A percentile compares a stretch with the other conserved stretches of the same genome.
Evolutionary conservation across 2,113 vertebrate species (phyloP).

Genomic region (Mellivora capensis): DNA sequence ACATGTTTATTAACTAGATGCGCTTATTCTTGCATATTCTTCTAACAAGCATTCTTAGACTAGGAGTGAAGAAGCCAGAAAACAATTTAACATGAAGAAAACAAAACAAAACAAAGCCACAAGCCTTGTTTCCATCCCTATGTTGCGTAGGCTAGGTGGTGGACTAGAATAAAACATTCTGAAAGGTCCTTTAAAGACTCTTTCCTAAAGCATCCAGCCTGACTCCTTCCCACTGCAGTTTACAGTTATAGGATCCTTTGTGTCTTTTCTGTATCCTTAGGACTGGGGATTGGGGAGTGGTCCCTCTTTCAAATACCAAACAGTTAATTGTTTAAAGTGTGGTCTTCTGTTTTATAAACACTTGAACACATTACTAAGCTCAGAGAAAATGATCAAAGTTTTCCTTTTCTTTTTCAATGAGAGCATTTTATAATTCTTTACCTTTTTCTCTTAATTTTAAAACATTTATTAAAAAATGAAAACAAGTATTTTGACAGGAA

Average conservation of each 20-base stretch:
- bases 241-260: neutral
- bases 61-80: neutral
- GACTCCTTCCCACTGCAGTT: neutral
- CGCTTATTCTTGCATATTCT: neutral
- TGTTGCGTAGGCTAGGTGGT: neutral
- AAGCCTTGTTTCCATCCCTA: neutral
- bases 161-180: neutral
- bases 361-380: neutral
- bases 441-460: neutral
- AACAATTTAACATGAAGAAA: neutral
- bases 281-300: neutral
- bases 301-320: neutral
- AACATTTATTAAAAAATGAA: neutral
- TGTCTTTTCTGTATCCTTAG: neutral
- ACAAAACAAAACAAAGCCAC: neutral
- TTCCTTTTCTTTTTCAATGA: constrained; percentile 22
- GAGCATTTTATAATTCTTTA: neutral
- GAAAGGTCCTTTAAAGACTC: neutral
- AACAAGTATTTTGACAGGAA: constrained; percentile 17
- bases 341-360: neutral
- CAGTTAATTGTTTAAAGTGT: neutral
- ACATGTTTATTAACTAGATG: neutral
- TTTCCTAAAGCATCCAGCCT: neutral
- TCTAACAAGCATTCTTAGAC: neutral
- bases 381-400: neutral